Percentiles rank a stretch among this genome's conserved stretches.
Evolutionary conservation across 2,888 invertebrate genomes (phyloP).

Genomic region (Pegoplata infirma): DNA sequence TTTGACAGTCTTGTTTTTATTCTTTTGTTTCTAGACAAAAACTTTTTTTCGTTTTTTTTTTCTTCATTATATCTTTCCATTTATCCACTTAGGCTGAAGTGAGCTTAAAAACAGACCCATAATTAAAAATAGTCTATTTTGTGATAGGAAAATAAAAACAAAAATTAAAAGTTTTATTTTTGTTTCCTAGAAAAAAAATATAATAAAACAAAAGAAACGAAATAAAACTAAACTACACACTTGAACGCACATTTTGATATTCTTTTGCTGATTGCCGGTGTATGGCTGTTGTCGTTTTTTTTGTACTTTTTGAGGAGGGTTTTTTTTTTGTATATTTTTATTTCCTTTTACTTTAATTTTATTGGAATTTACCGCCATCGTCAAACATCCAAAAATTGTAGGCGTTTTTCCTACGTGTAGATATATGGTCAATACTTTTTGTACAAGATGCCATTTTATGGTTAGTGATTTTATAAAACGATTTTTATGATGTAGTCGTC

Average conservation of each 20-base stretch:
- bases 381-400: constrained; percentile 48
- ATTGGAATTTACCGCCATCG: constrained; percentile 53
- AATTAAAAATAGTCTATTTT: constrained; percentile 51
- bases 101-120: constrained; percentile 46
- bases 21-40: constrained; percentile 28
- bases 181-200: constrained; percentile 26
- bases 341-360: constrained; percentile 42
- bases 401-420: constrained; percentile 38
- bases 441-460: constrained; percentile 31
- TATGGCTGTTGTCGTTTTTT: constrained; percentile 2
- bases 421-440: constrained; percentile 28
- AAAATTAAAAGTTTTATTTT: constrained; percentile 37
- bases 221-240: constrained; percentile 35
- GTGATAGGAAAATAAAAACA: not conserved
- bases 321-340: constrained; percentile 13
- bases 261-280: constrained; percentile 28
- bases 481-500: constrained; percentile 34
- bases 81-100: constrained; percentile 44
- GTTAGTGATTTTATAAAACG: constrained; percentile 46
- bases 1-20: constrained; percentile 42
- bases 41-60: constrained; percentile 14
- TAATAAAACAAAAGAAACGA: constrained; percentile 9
- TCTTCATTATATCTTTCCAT: constrained; percentile 28
- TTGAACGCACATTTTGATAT: constrained; percentile 51
- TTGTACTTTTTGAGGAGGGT: constrained; percentile 21